A percentile compares a stretch with the other conserved stretches of the same genome.
phyloP scores from a whole-genome alignment of 2,888 invertebrate species.

The Polydrusus tereticollis region DNA sequence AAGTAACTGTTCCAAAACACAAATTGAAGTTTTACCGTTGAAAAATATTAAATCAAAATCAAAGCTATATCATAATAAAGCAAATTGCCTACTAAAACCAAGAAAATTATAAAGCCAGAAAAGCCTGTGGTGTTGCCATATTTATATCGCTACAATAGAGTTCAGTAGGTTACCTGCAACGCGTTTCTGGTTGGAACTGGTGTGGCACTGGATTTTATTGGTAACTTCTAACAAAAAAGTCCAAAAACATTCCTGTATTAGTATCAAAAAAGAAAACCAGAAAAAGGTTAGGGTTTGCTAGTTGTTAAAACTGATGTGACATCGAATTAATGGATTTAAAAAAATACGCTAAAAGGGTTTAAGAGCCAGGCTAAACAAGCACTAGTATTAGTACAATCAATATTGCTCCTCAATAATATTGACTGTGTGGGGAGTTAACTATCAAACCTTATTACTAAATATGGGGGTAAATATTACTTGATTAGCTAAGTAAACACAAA shows the following conservation, averaged over 20 bases:
- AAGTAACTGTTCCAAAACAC: neutral
- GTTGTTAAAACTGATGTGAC: constrained; percentile 14
- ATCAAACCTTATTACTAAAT: neutral
- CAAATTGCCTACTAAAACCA: constrained; percentile 1
- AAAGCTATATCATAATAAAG: constrained; percentile 9
- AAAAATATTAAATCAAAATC: neutral
- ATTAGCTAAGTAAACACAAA: constrained; percentile 20
- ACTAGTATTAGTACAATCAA: too few relatives aligned
- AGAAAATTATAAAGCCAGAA: constrained; percentile 22
- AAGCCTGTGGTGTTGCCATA: constrained; percentile 43
- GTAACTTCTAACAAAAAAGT: constrained; percentile 66
- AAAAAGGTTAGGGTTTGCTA: constrained; percentile 18
- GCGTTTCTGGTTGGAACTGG: constrained; percentile 75
- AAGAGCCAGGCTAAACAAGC: too few relatives aligned
- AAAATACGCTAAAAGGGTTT: too few relatives aligned
- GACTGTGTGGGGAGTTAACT: neutral
- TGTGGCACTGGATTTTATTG: constrained; percentile 70
- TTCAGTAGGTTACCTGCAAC: constrained; percentile 74
- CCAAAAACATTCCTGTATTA: constrained; percentile 50
- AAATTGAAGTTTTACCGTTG: neutral
- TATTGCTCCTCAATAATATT: too few relatives aligned
- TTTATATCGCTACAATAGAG: neutral
- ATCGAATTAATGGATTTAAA: constrained; percentile 21
- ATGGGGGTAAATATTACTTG: neutral
- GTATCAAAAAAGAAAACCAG: constrained; percentile 44